Evolutionary conservation across 2,797 vertebrate species (phyloP).

Genomic region (Hypotaenidia okinawae): DNA sequence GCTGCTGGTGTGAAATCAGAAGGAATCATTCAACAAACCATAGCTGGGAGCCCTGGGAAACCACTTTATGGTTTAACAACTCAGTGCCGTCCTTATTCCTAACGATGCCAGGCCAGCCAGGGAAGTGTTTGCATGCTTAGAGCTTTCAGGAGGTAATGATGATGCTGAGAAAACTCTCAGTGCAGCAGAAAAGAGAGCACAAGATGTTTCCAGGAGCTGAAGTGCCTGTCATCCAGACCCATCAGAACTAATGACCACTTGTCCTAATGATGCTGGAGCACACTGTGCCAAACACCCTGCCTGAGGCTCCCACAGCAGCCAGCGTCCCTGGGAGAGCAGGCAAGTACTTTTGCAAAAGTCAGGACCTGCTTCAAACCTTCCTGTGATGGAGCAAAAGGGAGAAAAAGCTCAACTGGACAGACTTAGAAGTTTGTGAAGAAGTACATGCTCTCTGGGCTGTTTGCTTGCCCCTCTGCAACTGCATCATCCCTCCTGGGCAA

Average conservation of each 20-base stretch:
- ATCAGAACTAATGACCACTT: neutral
- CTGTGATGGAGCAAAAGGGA: neutral
- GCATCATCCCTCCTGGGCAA: neutral
- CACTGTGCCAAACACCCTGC: neutral
- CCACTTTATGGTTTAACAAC: neutral
- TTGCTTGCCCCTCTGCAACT: neutral
- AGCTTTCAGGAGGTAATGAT: neutral
- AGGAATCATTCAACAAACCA: neutral
- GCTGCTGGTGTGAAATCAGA: neutral
- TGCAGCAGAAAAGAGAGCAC: neutral
- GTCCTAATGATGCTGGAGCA: neutral
- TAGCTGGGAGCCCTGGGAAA: neutral
- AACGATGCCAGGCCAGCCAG: neutral
- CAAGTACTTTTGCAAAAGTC: neutral
- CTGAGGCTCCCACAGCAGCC: rapidly evolving
- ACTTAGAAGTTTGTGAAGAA: neutral
- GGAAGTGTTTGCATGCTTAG: neutral
- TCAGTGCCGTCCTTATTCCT: neutral
- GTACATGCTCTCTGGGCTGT: neutral
- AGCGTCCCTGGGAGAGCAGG: neutral
- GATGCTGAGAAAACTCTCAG: rapidly evolving
- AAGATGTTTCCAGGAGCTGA: neutral
- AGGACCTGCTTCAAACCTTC: neutral
- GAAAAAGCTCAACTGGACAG: neutral
- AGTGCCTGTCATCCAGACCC: neutral